These are phyloP conservation scores for Pituophis catenifer DNA, from an alignment of 2,113 vertebrate genomes.

Conservation along the genomic window DNA sequence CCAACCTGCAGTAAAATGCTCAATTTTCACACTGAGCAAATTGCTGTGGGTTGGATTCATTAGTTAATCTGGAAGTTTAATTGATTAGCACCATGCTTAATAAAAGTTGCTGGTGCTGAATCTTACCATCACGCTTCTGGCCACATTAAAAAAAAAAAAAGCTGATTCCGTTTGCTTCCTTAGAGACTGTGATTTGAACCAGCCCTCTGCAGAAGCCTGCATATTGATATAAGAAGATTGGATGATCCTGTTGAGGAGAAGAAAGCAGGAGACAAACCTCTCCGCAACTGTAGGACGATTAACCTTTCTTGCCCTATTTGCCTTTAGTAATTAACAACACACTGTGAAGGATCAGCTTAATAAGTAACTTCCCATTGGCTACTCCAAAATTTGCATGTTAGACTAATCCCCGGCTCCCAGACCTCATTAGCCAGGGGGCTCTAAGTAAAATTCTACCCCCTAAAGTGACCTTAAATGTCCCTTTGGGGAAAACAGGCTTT, in stretches of 20 bases:
- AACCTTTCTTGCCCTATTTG: constrained; percentile 9
- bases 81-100: background rate
- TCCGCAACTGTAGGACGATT: background rate
- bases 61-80: background rate
- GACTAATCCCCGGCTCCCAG: background rate
- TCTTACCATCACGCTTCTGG: background rate
- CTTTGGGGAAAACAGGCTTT: background rate
- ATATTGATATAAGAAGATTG: background rate
- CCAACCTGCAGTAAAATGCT: background rate
- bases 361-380: background rate
- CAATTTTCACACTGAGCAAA: background rate
- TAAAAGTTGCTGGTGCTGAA: background rate
- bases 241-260: background rate
- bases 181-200: background rate
- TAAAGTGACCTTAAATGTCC: background rate
- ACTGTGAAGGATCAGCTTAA: background rate
- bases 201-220: background rate
- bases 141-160: background rate
- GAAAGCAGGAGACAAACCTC: background rate
- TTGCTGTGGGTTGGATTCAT: background rate
- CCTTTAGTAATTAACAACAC: constrained; percentile 22
- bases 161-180: background rate
- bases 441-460: background rate
- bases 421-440: constrained; percentile 11
- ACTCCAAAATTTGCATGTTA: background rate